These are phyloP conservation scores for Meteorus sp. DNA, from an alignment of 1,140 invertebrate genomes.

Conservation along the genomic window DNA sequence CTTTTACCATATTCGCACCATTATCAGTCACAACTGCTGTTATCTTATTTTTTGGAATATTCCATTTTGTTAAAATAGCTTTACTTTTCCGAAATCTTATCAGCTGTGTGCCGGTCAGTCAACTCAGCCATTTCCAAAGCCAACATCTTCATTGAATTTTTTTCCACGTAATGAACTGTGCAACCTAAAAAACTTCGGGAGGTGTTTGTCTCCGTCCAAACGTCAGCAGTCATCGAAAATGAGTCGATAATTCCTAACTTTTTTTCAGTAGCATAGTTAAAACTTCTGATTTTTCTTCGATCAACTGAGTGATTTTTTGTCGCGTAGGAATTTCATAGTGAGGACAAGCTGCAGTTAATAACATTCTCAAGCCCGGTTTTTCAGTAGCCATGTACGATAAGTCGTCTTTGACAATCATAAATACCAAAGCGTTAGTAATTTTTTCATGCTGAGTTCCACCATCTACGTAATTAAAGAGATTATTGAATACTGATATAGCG, in stretches of 20 bases:
- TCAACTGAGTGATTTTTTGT: constrained; percentile 30
- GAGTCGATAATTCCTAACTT: constrained; percentile 24
- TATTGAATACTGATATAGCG: too few relatives aligned
- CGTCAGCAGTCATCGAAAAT: constrained; percentile 40
- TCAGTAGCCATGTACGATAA: constrained; percentile 47
- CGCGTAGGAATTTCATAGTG: constrained; percentile 46
- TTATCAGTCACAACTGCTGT: constrained; percentile 45
- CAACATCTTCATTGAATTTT: constrained; percentile 14
- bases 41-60: constrained; percentile 40
- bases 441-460: constrained; percentile 20
- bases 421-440: constrained; percentile 31
- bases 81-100: constrained; percentile 37
- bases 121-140: constrained; percentile 35
- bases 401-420: constrained; percentile 47
- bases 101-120: constrained; percentile 35
- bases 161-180: constrained; percentile 32
- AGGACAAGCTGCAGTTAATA: constrained; percentile 43
- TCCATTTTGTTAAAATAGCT: constrained; percentile 38
- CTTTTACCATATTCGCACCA: constrained; percentile 47
- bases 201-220: constrained; percentile 37
- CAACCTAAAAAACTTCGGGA: constrained; percentile 37
- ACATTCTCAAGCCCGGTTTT: constrained; percentile 46
- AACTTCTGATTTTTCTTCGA: constrained; percentile 47
- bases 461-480: constrained; percentile 17
- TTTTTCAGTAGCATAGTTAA: constrained; percentile 33